These are phyloP conservation scores for Proctacanthus coquilletti DNA, from an alignment of 1,140 invertebrate genomes.

Conservation along the genomic window DNA sequence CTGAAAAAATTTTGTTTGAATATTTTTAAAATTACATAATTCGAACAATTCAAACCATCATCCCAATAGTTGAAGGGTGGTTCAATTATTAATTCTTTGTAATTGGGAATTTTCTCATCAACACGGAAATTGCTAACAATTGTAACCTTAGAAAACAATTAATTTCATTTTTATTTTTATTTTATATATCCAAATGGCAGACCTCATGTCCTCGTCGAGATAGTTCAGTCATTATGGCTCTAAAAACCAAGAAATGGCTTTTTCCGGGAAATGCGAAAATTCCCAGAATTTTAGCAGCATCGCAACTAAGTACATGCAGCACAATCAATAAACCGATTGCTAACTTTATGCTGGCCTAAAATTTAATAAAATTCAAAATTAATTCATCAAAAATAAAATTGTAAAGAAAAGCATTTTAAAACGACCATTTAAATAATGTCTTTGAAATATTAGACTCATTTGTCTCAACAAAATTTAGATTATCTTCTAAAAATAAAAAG, in stretches of 20 bases:
- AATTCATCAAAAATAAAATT: no score
- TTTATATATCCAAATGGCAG: not conserved
- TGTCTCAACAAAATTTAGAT: no score
- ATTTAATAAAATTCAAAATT: no score
- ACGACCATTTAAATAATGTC: no score
- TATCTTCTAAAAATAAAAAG: no score
- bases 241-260: slow-evolving; percentile 26
- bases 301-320: no score
- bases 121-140: slow-evolving; percentile 18
- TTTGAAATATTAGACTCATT: no score
- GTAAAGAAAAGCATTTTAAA: no score
- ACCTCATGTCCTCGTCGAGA: slow-evolving; percentile 21
- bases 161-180: not conserved
- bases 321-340: no score
- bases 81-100: slow-evolving; percentile 17
- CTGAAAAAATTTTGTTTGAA: slow-evolving; percentile 6
- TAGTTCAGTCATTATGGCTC: slow-evolving; percentile 23
- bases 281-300: slow-evolving; percentile 20
- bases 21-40: not conserved
- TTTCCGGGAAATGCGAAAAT: slow-evolving; percentile 25
- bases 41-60: slow-evolving; percentile 14
- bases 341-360: no score
- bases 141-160: slow-evolving; percentile 11
- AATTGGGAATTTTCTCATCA: slow-evolving; percentile 14
- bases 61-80: slow-evolving; percentile 20